Evolutionary conservation across 2,113 vertebrate genomes (phyloP), one percentile per base, ranked within the genome.

Genomic region (Grantiella picta): DNA sequence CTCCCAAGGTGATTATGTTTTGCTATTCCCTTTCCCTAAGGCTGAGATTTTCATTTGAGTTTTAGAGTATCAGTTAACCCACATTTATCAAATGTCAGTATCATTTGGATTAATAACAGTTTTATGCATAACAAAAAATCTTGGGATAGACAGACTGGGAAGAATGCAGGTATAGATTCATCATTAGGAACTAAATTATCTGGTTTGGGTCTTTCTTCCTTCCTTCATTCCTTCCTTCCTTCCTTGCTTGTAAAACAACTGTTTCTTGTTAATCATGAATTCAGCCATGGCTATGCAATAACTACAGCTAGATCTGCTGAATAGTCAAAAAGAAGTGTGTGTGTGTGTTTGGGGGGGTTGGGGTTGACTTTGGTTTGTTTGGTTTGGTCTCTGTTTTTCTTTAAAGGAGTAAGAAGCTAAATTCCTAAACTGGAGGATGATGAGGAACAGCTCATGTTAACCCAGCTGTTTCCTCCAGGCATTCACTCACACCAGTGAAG

Each of bases 21-120:
- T 69, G 33, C 57, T 76, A 7, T 36, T 82, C 28, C 13, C 5
- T 57, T 89, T 89, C 57, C 57, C 65, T 75, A 86, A 72, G 73
- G 87, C 63, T 63, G 70, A 75, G 72, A 82, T 95, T 94, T 94
- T 85, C 45, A 54, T 4, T 59, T 53, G 45, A 53, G n/a, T 60
- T 87, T 95, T 72, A 85, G 54, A 89, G 40, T 36, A 54, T 52
- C 50, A 83, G 59, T 86, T 91, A 91, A 64, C 59, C 65, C 57
- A 72, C 65, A 79, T 86, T 82, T 97, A 84, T 57, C 73, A 75
- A 33, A 61, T 45, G 69, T 79, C 81, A 85, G 19, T 70, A 82
- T 85, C 33, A 63, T 87, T 82, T 76, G 3, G 19, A 47, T 50
- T 89, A 91, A 68, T 82, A 89, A 68, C 33, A 79, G 61, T 65